Conservation (phyloP, 2,888 invertebrate species). For the Epirrita christyi region DNA sequence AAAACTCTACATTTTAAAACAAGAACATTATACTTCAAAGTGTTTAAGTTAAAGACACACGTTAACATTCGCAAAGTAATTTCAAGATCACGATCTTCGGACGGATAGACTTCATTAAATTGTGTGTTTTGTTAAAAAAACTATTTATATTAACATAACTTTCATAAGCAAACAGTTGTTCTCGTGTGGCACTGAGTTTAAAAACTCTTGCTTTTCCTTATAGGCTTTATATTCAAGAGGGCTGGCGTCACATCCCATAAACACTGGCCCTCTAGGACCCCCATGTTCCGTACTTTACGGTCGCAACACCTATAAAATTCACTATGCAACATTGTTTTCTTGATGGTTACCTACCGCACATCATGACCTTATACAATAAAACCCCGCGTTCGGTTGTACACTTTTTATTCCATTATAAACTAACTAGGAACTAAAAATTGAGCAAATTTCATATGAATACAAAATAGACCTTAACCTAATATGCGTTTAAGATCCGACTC, state of each 20-base stretch:
- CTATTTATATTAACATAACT: no score
- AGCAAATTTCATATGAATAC: constrained; percentile 13
- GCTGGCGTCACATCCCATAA: constrained; percentile 34
- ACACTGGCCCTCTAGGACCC: constrained; percentile 42
- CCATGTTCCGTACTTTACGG: constrained; percentile 46
- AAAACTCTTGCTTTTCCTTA: neutral
- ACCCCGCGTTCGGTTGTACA: constrained; percentile 13
- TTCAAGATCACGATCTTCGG: no score
- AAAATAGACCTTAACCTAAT: constrained; percentile 10
- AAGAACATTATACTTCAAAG: no score
- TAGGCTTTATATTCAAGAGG: neutral
- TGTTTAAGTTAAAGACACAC: no score
- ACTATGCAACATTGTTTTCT: constrained; percentile 33
- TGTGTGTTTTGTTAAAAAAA: no score
- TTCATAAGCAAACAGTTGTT: no score
- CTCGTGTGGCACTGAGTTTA: neutral
- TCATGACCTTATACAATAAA: constrained; percentile 34
- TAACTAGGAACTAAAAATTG: constrained; percentile 39
- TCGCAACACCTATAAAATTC: constrained; percentile 38
- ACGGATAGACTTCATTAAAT: no score
- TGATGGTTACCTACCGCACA: constrained; percentile 35
- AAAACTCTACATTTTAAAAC: constrained; percentile 2
- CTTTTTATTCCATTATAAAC: constrained; percentile 13
- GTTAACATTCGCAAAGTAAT: no score
- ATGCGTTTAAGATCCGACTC: constrained; percentile 49